Conservation (phyloP, 2,113 vertebrate species). For the Psophia crepitans region DNA sequence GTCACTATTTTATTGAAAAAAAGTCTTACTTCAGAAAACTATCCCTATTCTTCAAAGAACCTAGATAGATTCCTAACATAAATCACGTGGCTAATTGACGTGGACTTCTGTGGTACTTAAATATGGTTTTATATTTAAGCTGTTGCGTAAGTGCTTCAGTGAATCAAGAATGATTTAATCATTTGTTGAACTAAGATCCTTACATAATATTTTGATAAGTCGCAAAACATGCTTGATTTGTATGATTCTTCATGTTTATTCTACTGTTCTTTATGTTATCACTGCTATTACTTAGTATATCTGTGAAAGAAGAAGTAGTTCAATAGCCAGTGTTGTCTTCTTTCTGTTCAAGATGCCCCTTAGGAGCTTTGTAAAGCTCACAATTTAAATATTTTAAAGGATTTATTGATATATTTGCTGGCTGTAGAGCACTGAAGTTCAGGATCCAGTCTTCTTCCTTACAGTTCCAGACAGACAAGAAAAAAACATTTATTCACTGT, state of each 20-base stretch:
- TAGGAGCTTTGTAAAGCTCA: not conserved
- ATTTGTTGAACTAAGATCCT: not conserved
- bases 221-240: not conserved
- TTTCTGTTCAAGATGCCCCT: not conserved
- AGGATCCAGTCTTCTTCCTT: not conserved
- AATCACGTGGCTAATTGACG: not conserved
- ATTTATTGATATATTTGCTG: not conserved
- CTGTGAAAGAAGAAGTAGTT: not conserved
- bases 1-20: not conserved
- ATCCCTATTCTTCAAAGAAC: not conserved
- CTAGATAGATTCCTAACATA: not conserved
- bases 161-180: not conserved
- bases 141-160: not conserved
- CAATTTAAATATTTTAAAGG: not conserved
- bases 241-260: not conserved
- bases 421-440: not conserved
- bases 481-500: not conserved
- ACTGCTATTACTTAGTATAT: not conserved
- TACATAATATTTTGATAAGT: not conserved
- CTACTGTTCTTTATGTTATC: not conserved
- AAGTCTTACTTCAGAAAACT: not conserved
- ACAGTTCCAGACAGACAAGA: not conserved
- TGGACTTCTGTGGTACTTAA: not conserved
- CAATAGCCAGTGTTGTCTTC: rapidly evolving
- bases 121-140: not conserved